These are phyloP conservation scores for Bellardia bayeri DNA, from an alignment of 2,888 invertebrate species.

Conservation along the genomic window DNA sequence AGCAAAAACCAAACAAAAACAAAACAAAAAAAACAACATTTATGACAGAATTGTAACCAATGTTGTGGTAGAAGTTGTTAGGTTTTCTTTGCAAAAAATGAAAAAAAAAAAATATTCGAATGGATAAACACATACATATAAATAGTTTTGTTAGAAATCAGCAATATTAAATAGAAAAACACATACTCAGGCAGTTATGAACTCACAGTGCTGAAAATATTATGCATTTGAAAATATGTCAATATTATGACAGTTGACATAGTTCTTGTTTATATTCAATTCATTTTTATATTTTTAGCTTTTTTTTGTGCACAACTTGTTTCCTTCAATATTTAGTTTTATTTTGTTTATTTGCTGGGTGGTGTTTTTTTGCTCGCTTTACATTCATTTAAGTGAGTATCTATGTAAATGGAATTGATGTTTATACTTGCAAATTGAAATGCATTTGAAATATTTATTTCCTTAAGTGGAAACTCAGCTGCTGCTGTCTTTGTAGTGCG, in stretches of 20 bases:
- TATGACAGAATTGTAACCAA: conserved; percentile 8
- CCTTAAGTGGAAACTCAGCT: conserved; percentile 32
- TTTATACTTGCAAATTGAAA: conserved; percentile 42
- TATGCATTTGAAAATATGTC: conserved; percentile 58
- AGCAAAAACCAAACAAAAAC: background rate
- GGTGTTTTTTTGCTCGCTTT: background rate
- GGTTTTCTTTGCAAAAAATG: background rate
- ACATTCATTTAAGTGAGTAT: conserved; percentile 28
- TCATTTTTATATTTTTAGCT: conserved; percentile 29
- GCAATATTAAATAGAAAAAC: conserved; percentile 19
- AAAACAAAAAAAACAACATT: background rate
- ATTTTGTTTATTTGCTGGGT: background rate
- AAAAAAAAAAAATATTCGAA: background rate
- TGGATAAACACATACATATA: conserved; percentile 33
- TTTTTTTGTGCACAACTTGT: background rate
- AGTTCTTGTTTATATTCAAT: conserved; percentile 61
- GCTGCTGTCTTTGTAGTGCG: background rate
- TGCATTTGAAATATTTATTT: conserved; percentile 45
- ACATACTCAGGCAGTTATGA: background rate
- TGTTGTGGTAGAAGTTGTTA: conserved; percentile 31
- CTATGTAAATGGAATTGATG: conserved; percentile 28
- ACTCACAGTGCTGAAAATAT: too few species aligned
- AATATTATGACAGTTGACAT: conserved; percentile 72
- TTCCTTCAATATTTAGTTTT: background rate
- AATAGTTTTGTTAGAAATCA: conserved; percentile 44